Percentiles rank a stretch among this genome's conserved stretches.
phyloP scores from a whole-genome alignment of 2,888 invertebrate species.

The Epiblema foenella region DNA sequence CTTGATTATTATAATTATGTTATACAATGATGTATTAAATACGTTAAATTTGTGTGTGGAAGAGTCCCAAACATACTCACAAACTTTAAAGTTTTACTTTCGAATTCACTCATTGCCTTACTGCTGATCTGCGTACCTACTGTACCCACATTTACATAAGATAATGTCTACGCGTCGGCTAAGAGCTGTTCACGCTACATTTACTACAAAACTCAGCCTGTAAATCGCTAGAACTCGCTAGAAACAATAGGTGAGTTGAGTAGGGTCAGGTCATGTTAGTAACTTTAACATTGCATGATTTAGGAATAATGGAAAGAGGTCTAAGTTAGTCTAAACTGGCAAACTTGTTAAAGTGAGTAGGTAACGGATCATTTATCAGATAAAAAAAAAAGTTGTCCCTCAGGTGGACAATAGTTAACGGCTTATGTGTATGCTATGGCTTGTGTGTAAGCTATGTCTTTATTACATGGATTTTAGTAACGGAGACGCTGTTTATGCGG shows the following conservation, averaged over 20 bases:
- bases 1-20: neutral
- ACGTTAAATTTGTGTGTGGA: neutral
- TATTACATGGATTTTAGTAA: no score
- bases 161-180: slow-evolving; percentile 13
- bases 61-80: neutral
- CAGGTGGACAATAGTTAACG: no score
- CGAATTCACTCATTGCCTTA: neutral
- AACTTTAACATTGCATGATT: neutral
- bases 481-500: no score
- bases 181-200: slow-evolving; percentile 23
- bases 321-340: neutral
- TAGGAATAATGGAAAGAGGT: slow-evolving; percentile 1
- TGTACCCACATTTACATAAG: slow-evolving; percentile 17
- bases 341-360: neutral
- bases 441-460: no score
- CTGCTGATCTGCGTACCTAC: slow-evolving; percentile 8
- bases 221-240: slow-evolving; percentile 14
- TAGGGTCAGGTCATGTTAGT: slow-evolving; percentile 5
- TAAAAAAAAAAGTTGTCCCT: no score
- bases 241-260: slow-evolving; percentile 19
- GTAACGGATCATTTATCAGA: no score
- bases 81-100: neutral
- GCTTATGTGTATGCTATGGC: no score
- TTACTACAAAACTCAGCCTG: slow-evolving; percentile 13
- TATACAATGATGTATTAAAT: no score